phyloP scores from a whole-genome alignment of 2,797 vertebrate species.

The Phalanger gymnotis region DNA sequence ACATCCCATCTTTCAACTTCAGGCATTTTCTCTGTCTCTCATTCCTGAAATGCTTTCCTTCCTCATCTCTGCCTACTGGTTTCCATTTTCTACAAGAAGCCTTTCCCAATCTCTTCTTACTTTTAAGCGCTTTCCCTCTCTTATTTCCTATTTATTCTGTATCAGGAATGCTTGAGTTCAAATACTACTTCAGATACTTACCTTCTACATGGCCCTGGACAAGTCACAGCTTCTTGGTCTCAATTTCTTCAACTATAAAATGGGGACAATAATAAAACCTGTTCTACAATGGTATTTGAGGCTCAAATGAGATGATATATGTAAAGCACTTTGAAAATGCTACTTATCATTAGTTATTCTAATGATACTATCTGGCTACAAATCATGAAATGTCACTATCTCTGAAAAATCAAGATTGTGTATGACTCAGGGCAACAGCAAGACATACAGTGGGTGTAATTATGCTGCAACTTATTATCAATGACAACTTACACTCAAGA shows the following conservation, averaged over 20 bases:
- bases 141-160: not conserved
- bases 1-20: not conserved
- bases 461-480: not conserved
- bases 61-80: not conserved
- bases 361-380: not conserved
- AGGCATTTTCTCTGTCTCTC: not conserved
- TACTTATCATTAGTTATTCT: not conserved
- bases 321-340: not conserved
- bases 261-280: not conserved
- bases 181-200: not conserved
- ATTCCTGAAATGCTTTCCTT: not conserved
- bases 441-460: not conserved
- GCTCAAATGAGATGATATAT: not conserved
- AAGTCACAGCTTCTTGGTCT: not conserved
- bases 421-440: not conserved
- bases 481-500: not conserved
- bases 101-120: not conserved
- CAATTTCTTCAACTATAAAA: not conserved
- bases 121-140: not conserved
- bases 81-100: not conserved
- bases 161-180: not conserved
- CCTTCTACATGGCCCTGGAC: not conserved
- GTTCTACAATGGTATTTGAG: not conserved
- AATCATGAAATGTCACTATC: not conserved
- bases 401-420: not conserved